A percentile compares a stretch with the other conserved stretches of the same genome.
phyloP scores from a whole-genome alignment of 1,140 invertebrate species.

The Nasonia vitripennis region DNA sequence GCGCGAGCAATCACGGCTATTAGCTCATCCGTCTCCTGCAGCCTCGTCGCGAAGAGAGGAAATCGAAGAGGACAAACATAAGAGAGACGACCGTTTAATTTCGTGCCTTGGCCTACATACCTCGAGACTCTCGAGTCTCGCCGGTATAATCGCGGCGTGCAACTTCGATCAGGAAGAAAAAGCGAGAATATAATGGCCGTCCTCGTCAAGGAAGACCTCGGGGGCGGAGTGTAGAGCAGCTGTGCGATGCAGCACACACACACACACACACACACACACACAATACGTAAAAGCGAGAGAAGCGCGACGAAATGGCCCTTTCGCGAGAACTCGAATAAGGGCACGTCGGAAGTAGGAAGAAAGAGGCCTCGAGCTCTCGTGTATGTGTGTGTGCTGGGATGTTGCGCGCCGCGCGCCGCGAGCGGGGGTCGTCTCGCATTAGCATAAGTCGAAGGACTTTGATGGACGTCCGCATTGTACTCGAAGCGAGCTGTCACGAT shows the following conservation, averaged over 20 bases:
- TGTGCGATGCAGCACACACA: background rate
- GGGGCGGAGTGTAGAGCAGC: too few species aligned
- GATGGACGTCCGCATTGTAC: conserved; percentile 36
- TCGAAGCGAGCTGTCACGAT: background rate
- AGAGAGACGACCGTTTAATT: background rate
- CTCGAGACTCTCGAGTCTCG: background rate
- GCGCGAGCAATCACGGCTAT: too few species aligned
- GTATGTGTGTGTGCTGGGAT: too few species aligned
- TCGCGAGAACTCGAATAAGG: background rate
- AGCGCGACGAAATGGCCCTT: background rate
- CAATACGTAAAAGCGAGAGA: background rate
- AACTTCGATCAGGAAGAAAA: too few species aligned
- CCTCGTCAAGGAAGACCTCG: too few species aligned
- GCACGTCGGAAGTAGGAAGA: conserved; percentile 34
- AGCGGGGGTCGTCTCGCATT: conserved; percentile 17
- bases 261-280: background rate
- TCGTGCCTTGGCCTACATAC: conserved; percentile 42
- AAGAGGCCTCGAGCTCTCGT: background rate
- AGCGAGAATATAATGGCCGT: too few species aligned
- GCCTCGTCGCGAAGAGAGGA: background rate
- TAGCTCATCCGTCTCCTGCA: too few species aligned
- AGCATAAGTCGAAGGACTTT: conserved; percentile 45
- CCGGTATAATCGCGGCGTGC: background rate
- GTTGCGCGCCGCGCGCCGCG: background rate
- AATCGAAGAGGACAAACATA: background rate